Percentiles rank a stretch among this genome's conserved stretches.
Evolutionary conservation across 2,797 vertebrate species (phyloP).

Genomic region (Martes flavigula): DNA sequence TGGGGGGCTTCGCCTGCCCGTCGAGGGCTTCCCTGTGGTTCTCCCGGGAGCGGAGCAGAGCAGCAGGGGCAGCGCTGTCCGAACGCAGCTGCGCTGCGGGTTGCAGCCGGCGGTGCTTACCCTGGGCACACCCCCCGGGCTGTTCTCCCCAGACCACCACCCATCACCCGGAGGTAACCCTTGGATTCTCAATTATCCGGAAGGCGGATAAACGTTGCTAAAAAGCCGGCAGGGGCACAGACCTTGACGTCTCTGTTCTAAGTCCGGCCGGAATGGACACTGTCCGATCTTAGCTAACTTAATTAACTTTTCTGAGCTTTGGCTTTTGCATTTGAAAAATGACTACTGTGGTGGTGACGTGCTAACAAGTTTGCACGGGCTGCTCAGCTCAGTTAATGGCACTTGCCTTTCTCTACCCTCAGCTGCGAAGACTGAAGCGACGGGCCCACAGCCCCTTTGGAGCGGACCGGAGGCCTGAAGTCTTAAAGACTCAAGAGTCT

Average conservation of each 20-base stretch:
- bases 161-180: accelerated
- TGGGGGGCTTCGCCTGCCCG: neutral
- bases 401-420: neutral
- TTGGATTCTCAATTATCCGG: neutral
- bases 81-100: neutral
- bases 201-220: neutral
- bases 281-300: neutral
- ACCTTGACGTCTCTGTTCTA: neutral
- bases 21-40: neutral
- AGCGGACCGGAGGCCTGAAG: neutral
- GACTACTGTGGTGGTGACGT: neutral
- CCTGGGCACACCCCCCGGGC: accelerated
- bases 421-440: neutral
- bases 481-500: neutral
- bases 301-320: neutral
- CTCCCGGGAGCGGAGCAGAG: neutral
- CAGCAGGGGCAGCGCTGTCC: neutral
- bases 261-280: neutral
- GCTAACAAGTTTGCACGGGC: neutral
- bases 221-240: neutral
- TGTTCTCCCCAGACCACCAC: neutral
- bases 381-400: neutral
- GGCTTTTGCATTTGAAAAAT: neutral
- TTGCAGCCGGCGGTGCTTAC: neutral
- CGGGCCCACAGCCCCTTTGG: too few species aligned